A percentile compares a stretch with the other conserved stretches of the same genome.
These are phyloP conservation scores for Numenius phaeopus DNA, from an alignment of 2,797 vertebrate species.

Conservation along the genomic window DNA sequence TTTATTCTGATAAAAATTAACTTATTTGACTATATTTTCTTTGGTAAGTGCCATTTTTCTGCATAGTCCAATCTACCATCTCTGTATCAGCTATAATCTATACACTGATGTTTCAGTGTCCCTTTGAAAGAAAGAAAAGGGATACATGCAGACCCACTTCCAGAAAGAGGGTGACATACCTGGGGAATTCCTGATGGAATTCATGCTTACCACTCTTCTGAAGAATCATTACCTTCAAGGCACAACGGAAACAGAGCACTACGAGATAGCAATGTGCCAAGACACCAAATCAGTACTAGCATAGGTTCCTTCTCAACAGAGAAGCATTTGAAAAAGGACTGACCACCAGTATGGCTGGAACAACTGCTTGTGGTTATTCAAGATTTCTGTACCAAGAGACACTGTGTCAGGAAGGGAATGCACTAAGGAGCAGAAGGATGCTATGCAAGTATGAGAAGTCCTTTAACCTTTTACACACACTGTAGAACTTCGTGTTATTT, in stretches of 20 bases:
- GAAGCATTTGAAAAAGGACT: not conserved
- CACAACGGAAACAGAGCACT: not conserved
- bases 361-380: not conserved
- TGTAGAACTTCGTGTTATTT: not conserved
- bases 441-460: not conserved
- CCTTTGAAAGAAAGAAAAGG: not conserved
- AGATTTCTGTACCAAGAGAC: conserved; percentile 1
- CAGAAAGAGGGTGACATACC: not conserved
- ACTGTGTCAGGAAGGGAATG: not conserved
- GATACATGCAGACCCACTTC: not conserved
- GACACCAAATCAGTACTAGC: not conserved
- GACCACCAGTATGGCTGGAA: not conserved
- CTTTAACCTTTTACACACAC: not conserved
- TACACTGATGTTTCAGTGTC: not conserved
- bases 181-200: not conserved
- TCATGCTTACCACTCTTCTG: not conserved
- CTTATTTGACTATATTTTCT: not conserved
- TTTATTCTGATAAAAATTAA: not conserved
- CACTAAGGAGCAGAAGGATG: not conserved
- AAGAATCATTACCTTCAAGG: conserved; percentile 7
- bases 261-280: not conserved
- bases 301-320: not conserved
- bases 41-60: not conserved
- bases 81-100: not conserved
- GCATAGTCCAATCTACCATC: not conserved